A percentile compares a stretch with the other conserved stretches of the same genome.
These are phyloP conservation scores for Gymnocheta viridis DNA, from an alignment of 2,888 invertebrate genomes.

Conservation along the genomic window DNA sequence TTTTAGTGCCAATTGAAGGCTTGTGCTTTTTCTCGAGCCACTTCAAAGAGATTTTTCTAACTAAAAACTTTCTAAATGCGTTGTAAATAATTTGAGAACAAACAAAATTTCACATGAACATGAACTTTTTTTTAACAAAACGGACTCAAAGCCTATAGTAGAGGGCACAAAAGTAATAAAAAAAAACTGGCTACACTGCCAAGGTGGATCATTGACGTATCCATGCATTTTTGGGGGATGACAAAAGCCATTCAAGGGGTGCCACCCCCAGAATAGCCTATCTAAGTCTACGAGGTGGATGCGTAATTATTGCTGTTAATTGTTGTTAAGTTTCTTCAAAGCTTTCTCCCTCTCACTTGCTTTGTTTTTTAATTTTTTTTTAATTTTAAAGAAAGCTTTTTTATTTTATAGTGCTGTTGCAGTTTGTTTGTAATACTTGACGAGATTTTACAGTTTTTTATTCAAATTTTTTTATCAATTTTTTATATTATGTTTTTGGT, in stretches of 20 bases:
- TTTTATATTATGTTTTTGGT: constrained; percentile 4
- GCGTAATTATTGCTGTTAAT: not conserved
- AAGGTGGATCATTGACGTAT: not conserved
- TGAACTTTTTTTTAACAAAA: not conserved
- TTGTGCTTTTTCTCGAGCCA: not conserved
- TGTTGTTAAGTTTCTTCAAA: not conserved
- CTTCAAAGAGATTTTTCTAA: not conserved
- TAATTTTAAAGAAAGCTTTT: constrained; percentile 38
- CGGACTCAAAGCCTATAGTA: not conserved
- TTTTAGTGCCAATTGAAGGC: not conserved
- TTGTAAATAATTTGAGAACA: not conserved
- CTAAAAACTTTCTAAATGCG: not conserved
- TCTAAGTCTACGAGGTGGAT: not conserved
- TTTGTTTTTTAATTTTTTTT: constrained; percentile 7
- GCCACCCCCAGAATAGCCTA: too few relatives aligned
- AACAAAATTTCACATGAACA: not conserved
- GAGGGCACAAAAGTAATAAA: not conserved
- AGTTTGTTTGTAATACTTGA: constrained; percentile 44
- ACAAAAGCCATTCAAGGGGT: too few relatives aligned
- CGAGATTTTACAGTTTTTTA: constrained; percentile 4
- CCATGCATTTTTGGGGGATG: too few relatives aligned
- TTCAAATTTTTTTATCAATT: not conserved
- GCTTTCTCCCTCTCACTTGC: constrained; percentile 7
- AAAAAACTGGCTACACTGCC: constrained; percentile 12
- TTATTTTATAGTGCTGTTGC: constrained; percentile 1